Evolutionary conservation across 2,797 vertebrate genomes (phyloP), one percentile per base, ranked within the genome.

Genomic region (Fistularia tabacaria): DNA sequence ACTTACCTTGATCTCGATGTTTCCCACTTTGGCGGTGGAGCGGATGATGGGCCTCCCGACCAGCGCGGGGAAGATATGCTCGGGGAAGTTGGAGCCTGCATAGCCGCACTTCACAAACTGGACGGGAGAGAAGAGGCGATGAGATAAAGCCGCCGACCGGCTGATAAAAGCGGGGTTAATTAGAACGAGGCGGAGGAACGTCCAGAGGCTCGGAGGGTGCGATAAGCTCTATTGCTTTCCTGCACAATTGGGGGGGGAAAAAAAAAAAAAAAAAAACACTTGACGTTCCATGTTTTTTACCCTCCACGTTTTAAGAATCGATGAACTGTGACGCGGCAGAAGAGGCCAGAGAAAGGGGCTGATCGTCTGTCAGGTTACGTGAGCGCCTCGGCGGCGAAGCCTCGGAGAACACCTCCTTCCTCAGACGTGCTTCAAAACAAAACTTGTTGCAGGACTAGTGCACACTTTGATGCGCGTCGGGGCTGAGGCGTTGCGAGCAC

Each of bases 81-180:
- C 92, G 7, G 92, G 92, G 71, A 93, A 93, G 85, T 93, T 93
- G 63, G 91, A 93, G 69, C 92, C 92, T 52, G 91, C 92, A 70
- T 87, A 93, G 61, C 92, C 92, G 4, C 92, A 93, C 71, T 93
- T 93, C 64, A 93, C 92, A 79, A 93, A 93, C 92, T 93, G 38
- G 15, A 65, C 6, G 54, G 55, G 7, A 61, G 25, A 62, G 14
- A 62, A 7, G 48, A 66, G 76, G 46, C 37, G 46, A 45, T 60
- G 42, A 76, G 36, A 63, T 43, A 13, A 57, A 14, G 42, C 12
- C 0, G 38, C 25, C 42, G 43, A 8, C 36, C 56, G 54, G 49
- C 39, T 46, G 46, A 38, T 43, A 51, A 54, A 9, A 41, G 11
- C 7, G 12, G 12, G 25, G 37, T 15, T 11, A 38, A 57, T 44